Percentiles rank a stretch among this genome's conserved stretches.
These are phyloP conservation scores for Danio albolineatus DNA, from an alignment of 2,797 vertebrate species.

Conservation along the genomic window DNA sequence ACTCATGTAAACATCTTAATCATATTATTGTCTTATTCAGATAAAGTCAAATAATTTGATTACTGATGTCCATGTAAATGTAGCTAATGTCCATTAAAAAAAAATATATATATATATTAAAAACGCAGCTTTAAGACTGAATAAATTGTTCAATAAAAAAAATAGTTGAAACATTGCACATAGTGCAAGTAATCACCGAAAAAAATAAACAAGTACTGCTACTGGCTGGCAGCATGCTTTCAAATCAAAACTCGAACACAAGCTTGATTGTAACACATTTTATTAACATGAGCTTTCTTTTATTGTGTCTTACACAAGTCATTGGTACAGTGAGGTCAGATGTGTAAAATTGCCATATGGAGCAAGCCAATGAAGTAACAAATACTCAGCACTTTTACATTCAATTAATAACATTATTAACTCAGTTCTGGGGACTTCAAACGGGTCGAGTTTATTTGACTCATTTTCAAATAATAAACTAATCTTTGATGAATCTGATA, in stretches of 20 bases:
- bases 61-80: too few species aligned
- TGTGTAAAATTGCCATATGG: slow-evolving; percentile 33
- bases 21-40: too few species aligned
- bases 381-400: slow-evolving; percentile 8
- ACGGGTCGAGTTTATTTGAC: neutral
- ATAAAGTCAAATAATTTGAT: too few species aligned
- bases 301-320: slow-evolving; percentile 42
- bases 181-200: too few species aligned
- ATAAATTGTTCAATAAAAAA: too few species aligned
- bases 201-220: too few species aligned
- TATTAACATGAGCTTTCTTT: slow-evolving; percentile 60
- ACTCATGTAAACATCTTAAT: too few species aligned
- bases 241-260: slow-evolving; percentile 34
- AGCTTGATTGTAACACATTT: slow-evolving; percentile 55
- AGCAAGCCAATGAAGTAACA: neutral
- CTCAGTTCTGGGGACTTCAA: neutral
- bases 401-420: neutral
- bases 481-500: neutral
- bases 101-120: too few species aligned
- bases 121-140: too few species aligned
- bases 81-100: too few species aligned
- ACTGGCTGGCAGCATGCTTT: neutral
- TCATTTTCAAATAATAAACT: neutral
- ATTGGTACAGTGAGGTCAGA: slow-evolving; percentile 42
- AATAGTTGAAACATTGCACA: too few species aligned